Evolutionary conservation across 2,113 vertebrate species (phyloP).

Genomic region (Hydropotes inermis): DNA sequence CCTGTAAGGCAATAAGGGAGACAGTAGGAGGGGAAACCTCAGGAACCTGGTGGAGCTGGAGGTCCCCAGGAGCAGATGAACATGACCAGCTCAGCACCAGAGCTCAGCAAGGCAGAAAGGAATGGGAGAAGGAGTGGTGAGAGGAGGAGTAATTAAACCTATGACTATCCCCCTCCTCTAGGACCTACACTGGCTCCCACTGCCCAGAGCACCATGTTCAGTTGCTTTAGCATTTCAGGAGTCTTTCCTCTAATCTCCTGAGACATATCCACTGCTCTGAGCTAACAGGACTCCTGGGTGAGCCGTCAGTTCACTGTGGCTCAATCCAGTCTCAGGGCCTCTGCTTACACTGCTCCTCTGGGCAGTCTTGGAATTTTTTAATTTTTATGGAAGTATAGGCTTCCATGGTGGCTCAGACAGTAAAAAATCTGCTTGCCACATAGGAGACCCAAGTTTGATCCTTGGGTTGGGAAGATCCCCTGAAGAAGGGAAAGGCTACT

Average conservation of each 20-base stretch:
- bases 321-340: background rate
- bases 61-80: background rate
- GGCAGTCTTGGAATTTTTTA: background rate
- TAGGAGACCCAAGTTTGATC: background rate
- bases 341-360: background rate
- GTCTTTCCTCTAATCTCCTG: background rate
- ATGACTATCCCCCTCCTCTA: background rate
- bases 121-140: background rate
- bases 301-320: background rate
- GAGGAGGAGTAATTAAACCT: fast-evolving
- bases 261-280: background rate
- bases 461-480: background rate
- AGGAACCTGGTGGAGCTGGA: too few species aligned
- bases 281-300: background rate
- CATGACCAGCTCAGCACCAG: background rate
- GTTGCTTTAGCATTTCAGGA: background rate
- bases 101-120: background rate
- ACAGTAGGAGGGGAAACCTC: background rate
- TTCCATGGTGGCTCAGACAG: background rate
- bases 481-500: background rate
- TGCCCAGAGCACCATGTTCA: background rate
- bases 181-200: background rate
- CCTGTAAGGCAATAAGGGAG: background rate
- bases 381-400: background rate
- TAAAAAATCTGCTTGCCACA: background rate